Evolutionary conservation across 2,888 invertebrate genomes (phyloP).

Genomic region (Piscicola geometra): DNA sequence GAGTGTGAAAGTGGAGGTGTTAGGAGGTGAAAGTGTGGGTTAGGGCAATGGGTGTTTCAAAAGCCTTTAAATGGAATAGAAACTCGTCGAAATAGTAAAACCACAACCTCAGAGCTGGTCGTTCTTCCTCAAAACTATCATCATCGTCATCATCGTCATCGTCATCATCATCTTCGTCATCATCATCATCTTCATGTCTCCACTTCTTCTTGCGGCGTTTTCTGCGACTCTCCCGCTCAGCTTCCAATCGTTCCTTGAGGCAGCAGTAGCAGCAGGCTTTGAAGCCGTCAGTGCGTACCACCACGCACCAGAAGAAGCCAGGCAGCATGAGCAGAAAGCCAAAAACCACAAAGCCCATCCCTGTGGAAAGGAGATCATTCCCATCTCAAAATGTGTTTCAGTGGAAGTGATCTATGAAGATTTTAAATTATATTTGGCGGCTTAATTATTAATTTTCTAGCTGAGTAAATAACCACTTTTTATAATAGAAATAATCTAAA

Average conservation of each 20-base stretch:
- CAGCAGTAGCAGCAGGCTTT: conserved; percentile 35
- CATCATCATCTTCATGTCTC: conserved; percentile 20
- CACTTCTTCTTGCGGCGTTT: conserved; percentile 17
- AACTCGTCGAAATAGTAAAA: conserved; percentile 1
- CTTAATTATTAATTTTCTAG: too few species aligned
- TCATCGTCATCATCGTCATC: conserved; percentile 28
- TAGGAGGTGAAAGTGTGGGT: not conserved
- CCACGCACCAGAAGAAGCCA: conserved; percentile 40
- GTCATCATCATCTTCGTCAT: conserved; percentile 25
- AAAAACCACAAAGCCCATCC: conserved; percentile 44
- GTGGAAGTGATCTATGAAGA: too few species aligned
- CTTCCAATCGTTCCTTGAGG: not conserved
- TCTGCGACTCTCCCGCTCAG: not conserved
- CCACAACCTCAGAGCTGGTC: conserved; percentile 27
- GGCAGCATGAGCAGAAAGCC: conserved; percentile 43
- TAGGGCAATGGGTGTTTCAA: not conserved
- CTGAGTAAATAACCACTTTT: too few species aligned
- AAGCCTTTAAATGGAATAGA: not conserved
- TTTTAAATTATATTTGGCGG: too few species aligned
- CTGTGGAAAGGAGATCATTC: too few species aligned
- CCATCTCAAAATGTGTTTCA: too few species aligned
- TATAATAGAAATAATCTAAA: too few species aligned
- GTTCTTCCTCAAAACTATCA: conserved; percentile 23
- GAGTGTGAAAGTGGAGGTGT: not conserved
- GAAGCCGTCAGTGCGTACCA: conserved; percentile 37